Percentiles rank a stretch among this genome's conserved stretches.
Conservation (phyloP, 2,113 vertebrate species). For the Pyxicephalus adspersus region DNA sequence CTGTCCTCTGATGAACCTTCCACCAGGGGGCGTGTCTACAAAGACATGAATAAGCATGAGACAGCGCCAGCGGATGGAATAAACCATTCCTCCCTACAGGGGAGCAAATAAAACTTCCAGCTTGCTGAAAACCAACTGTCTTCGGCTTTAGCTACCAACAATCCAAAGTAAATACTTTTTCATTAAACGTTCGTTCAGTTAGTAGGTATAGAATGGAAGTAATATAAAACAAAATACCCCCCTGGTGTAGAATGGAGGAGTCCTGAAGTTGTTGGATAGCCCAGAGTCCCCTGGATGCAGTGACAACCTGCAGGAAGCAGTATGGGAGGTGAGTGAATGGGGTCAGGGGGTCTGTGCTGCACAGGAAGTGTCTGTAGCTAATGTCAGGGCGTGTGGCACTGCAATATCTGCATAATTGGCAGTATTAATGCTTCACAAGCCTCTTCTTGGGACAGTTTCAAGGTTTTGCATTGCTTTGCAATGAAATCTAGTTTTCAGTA, state of each 20-base stretch:
- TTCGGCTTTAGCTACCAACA: background rate
- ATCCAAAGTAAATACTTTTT: too few species aligned
- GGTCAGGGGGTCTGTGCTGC: background rate
- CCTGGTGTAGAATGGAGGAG: background rate
- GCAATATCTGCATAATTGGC: too few species aligned
- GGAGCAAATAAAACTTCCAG: background rate
- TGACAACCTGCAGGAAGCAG: background rate
- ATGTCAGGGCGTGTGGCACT: too few species aligned
- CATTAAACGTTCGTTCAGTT: background rate
- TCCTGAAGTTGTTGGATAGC: background rate
- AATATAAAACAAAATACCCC: background rate
- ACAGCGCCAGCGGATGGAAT: background rate
- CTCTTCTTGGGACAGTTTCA: too few species aligned
- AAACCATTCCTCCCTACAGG: slow-evolving; percentile 5
- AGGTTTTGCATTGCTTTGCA: too few species aligned
- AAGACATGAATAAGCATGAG: background rate
- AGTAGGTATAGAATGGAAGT: background rate
- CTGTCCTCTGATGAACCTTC: background rate
- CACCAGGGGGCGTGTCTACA: background rate
- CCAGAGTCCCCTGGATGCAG: background rate
- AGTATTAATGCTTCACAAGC: too few species aligned
- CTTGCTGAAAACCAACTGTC: background rate
- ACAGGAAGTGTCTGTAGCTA: too few species aligned
- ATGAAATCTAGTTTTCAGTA: too few species aligned
- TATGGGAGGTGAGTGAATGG: slow-evolving; percentile 42